phyloP scores from a whole-genome alignment of 1,140 invertebrate species.

The Zeugodacus cucurbitae region DNA sequence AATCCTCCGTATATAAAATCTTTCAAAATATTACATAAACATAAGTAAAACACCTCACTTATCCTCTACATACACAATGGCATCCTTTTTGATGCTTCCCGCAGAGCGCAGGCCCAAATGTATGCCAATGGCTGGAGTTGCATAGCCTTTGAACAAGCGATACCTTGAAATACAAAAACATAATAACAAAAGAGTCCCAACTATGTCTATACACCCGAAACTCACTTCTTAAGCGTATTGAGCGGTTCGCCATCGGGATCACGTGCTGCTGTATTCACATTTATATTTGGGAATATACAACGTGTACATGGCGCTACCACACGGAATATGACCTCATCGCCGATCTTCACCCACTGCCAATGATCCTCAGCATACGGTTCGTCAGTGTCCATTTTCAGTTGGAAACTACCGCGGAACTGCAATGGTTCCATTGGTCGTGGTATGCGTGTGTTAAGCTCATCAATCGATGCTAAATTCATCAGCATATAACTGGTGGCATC shows the following conservation, averaged over 20 bases:
- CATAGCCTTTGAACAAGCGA: conserved; percentile 51
- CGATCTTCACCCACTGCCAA: conserved; percentile 63
- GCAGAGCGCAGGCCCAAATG: conserved; percentile 57
- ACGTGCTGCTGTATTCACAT: conserved; percentile 69
- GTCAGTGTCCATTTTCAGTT: conserved; percentile 66
- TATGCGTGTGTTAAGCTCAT: conserved; percentile 66
- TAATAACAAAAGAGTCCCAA: too few relatives aligned
- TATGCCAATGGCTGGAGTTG: conserved; percentile 57
- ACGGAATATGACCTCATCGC: conserved; percentile 60
- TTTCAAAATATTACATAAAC: too few relatives aligned
- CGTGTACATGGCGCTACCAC: conserved; percentile 65
- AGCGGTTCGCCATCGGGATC: conserved; percentile 69
- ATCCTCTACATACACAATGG: conserved; percentile 58
- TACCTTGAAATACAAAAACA: conserved; percentile 49
- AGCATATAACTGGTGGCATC: conserved; percentile 68
- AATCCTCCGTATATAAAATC: too few relatives aligned
- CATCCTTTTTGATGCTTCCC: conserved; percentile 54
- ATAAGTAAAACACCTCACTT: not conserved
- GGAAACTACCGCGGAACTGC: conserved; percentile 69
- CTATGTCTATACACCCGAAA: not conserved
- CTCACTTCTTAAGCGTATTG: conserved; percentile 67
- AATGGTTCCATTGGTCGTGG: conserved; percentile 65
- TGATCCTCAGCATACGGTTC: conserved; percentile 67
- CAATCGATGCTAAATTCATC: conserved; percentile 66
- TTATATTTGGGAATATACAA: conserved; percentile 72